These are phyloP conservation scores for Porites lutea DNA, from an alignment of 64 coral and sea anemone genomes.

Conservation along the genomic window DNA sequence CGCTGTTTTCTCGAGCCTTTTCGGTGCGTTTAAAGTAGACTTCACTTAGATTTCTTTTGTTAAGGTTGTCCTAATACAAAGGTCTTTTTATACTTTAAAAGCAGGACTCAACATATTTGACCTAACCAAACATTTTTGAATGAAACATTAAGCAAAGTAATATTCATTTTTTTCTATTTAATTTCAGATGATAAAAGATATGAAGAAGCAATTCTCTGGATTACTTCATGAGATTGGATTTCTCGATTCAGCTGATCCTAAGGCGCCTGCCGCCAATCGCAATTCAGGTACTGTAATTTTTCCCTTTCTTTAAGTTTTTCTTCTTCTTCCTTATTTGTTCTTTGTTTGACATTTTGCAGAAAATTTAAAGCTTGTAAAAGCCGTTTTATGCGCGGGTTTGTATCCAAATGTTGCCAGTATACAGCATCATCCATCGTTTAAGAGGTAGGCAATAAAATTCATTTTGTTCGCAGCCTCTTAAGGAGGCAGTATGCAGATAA, in stretches of 20 bases:
- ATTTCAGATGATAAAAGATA: constrained; percentile 94
- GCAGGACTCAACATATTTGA: too few relatives aligned
- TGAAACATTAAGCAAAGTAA: too few relatives aligned
- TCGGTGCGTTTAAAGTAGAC: too few relatives aligned
- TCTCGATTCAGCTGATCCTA: constrained; percentile 72
- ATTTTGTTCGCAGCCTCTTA: too few relatives aligned
- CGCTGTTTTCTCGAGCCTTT: too few relatives aligned
- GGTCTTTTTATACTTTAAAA: too few relatives aligned
- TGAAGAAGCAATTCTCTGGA: constrained; percentile 92
- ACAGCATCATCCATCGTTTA: constrained; percentile 42
- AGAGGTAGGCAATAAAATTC: constrained; percentile 45
- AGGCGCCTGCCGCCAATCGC: constrained; percentile 68
- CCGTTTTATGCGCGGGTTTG: constrained; percentile 88
- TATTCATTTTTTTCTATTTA: too few relatives aligned
- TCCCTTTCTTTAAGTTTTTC: not conserved
- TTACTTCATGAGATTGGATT: constrained; percentile 90
- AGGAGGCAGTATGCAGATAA: too few relatives aligned
- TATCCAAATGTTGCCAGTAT: constrained; percentile 94
- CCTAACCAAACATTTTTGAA: too few relatives aligned
- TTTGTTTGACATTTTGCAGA: constrained; percentile 49
- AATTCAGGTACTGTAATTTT: constrained; percentile 67
- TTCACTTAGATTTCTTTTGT: too few relatives aligned
- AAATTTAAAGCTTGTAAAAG: constrained; percentile 91
- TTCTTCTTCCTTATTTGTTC: not conserved
- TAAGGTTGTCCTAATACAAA: too few relatives aligned